Conservation (phyloP, 2,888 invertebrate species). For the Caenorhabditis uteleia region DNA sequence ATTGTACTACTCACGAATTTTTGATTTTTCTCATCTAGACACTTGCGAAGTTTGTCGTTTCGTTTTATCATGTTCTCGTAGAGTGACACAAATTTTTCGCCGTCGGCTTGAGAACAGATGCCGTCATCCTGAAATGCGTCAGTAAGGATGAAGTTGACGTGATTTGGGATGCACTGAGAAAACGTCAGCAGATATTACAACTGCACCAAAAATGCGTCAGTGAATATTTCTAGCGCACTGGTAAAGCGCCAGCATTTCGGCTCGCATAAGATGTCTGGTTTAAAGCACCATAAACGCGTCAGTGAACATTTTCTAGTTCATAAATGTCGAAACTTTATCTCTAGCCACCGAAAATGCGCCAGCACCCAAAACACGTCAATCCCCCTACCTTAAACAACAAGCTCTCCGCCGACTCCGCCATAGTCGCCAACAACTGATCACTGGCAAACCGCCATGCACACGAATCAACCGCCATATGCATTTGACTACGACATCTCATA, state of each 20-base stretch:
- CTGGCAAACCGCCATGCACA: conserved; percentile 55
- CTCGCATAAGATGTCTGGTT: background rate
- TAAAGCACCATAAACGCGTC: no score
- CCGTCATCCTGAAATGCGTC: conserved; percentile 50
- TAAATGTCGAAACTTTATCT: no score
- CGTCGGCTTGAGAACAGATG: conserved; percentile 45
- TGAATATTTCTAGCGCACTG: no score
- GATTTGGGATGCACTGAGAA: no score
- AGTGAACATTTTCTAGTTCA: no score
- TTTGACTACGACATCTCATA: conserved; percentile 55
- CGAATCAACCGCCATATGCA: conserved; percentile 58
- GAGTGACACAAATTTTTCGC: conserved; percentile 41
- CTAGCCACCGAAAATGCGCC: background rate
- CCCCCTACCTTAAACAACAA: conserved; percentile 52
- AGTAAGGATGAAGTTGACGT: no score
- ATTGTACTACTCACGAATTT: conserved; percentile 41
- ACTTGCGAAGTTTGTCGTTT: conserved; percentile 46
- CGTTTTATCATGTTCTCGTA: conserved; percentile 52
- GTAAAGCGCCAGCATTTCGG: no score
- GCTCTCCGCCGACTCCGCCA: conserved; percentile 55
- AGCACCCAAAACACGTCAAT: no score
- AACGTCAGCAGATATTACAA: no score
- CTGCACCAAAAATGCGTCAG: no score
- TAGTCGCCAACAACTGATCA: conserved; percentile 41
- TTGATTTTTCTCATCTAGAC: conserved; percentile 47